Conservation (phyloP, 2,797 vertebrate species). For the Characodon lateralis region DNA sequence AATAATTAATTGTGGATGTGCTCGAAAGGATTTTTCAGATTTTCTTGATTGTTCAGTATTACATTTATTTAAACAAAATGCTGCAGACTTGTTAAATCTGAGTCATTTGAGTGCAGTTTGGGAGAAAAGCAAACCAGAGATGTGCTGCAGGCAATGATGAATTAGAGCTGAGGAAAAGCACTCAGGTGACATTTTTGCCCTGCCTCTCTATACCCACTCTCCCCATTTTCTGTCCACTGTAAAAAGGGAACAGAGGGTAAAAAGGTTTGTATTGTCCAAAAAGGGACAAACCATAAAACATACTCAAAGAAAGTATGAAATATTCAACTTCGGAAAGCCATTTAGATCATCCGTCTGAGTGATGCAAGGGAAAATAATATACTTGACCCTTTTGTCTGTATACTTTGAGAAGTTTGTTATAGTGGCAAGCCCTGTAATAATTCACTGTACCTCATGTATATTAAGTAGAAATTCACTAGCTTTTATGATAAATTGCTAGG, state of each 20-base stretch:
- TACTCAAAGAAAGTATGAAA: conserved; percentile 81
- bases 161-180: conserved; percentile 81
- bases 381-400: conserved; percentile 86
- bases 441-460: conserved; percentile 94
- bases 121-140: conserved; percentile 68
- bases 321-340: conserved; percentile 82
- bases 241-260: conserved; percentile 68
- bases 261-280: conserved; percentile 72
- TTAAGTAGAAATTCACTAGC: conserved; percentile 89
- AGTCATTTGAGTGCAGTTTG: conserved; percentile 55
- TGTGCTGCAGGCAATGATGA: conserved; percentile 83
- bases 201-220: conserved; percentile 59
- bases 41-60: conserved; percentile 9
- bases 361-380: conserved; percentile 86
- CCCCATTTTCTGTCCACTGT: conserved; percentile 65
- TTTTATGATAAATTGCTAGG: conserved; percentile 95
- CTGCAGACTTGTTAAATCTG: conserved; percentile 34
- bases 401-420: conserved; percentile 91
- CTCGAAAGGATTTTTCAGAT: conserved; percentile 7
- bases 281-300: conserved; percentile 75
- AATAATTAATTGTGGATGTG: conserved; percentile 50
- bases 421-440: conserved; percentile 87
- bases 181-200: conserved; percentile 72
- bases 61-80: conserved; percentile 17
- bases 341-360: conserved; percentile 80